Evolutionary conservation across 2,797 vertebrate genomes (phyloP), one percentile per base, ranked within the genome.

Genomic region (Monodelphis domestica): DNA sequence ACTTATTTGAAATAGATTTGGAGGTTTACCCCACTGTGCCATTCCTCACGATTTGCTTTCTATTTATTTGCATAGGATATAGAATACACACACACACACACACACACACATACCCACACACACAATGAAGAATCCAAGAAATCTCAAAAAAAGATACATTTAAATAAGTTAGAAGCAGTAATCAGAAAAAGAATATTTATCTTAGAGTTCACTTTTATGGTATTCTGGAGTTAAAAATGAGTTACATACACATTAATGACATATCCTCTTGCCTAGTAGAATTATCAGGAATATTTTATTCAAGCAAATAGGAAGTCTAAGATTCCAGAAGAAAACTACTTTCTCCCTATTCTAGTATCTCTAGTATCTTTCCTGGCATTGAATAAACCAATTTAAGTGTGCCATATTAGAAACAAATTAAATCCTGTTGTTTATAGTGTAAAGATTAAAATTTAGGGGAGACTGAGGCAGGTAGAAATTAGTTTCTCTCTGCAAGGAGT

Each of bases 301-400:
- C 95, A 97, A 87, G 97, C 53, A 95, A 93, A 87, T 95, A 97
- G 54, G 84, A 97, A 97, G 95, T 88, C 91, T 78, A 89, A 97
- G 94, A 97, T 97, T 98, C 93, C 55, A 94, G 90, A 63, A 94
- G 33, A 94, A 12, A 90, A 2, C 14, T 95, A 88, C 95, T 96
- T 94, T 21, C 2, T 5, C 0, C 57, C 92, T 93, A 94, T 94
- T 54, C 38, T 51, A 87, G 0, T n/a, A n/a, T n/a, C n/a, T 54
- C 38, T 51, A 87, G 0, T 54, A 90, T 94, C 12, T 91, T 93
- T 94, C 91, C 92, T 97, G 87, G 70, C 95, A 91, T 78, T 33
- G 7, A 95, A 0, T 29, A 94, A 63, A 91, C 53, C 94, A 96
- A 95, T 96, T 97, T 97, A 96, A 95, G 38, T 94, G 29, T 3